phyloP scores from a whole-genome alignment of 2,888 invertebrate genomes.

The Phoenoteleia sp. region DNA sequence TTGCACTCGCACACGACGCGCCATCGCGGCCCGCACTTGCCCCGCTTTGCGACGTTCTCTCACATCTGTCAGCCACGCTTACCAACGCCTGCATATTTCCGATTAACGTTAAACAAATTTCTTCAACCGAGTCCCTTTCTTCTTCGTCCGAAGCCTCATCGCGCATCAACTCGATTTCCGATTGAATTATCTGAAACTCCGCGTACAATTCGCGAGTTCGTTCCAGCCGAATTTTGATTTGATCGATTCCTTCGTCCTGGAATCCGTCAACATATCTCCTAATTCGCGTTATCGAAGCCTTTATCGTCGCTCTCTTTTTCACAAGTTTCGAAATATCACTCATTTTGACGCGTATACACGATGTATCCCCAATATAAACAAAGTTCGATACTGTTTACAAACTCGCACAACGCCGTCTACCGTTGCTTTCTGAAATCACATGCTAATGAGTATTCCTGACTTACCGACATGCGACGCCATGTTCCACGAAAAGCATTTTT shows the following conservation, averaged over 20 bases:
- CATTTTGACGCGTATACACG: no score
- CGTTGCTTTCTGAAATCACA: background rate
- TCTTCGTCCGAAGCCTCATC: no score
- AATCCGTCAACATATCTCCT: background rate
- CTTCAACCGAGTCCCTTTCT: no score
- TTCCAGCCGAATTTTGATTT: background rate
- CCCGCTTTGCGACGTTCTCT: no score
- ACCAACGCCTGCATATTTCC: no score
- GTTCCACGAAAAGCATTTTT: background rate
- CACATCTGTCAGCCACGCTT: no score
- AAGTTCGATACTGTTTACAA: no score
- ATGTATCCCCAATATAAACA: background rate
- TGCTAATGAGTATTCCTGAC: background rate
- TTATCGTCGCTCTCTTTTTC: background rate
- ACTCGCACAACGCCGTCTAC: no score
- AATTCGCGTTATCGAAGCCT: background rate
- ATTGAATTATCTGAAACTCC: background rate
- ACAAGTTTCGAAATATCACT: background rate
- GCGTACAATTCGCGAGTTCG: background rate
- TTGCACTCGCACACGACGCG: no score
- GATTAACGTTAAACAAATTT: no score
- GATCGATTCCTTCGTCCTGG: background rate
- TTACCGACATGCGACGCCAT: conserved; percentile 10
- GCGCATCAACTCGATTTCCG: background rate
- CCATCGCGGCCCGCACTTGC: no score